Base-by-base conservation (phyloP, 2,888 invertebrate species). In the Meiosimyza decipiens region DNA sequence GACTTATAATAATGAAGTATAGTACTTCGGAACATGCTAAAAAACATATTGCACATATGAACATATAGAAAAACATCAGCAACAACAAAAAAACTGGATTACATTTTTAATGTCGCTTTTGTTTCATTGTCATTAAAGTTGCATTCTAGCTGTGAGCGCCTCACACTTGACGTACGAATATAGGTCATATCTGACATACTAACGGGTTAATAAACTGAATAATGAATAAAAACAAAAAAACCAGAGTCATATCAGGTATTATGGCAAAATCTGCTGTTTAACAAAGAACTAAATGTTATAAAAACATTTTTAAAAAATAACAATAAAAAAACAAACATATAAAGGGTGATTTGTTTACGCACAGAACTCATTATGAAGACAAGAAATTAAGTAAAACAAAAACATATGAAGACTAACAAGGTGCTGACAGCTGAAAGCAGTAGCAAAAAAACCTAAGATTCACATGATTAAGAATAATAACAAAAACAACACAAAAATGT, bases 401-500 rank as follows among this genome's bases (percentile, higher is more conserved):
- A 70, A 70, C 13, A 50, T 55, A 59, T 33, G 51, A 47, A 22
- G 51, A 57, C 57, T 69, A 60, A 16, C 59, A 60, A 49, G 40
- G 13, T 50, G 60, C 60, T 13, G 51, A 59, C 22, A 50, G 51
- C 33, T 7, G 16, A 68, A 16, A 12, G 6, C 28, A 57, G 16
- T 57, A 47, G 51, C 12, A 67, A 50, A 59, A 69, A 51, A 65
- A 40, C 9, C 1, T n/a, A 18, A 55, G 28, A 57, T 22, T n/a
- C 11, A 57, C 55, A 57, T 28, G 57, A 18, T 28, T 57, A 57
- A 40, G 40, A 7, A 40, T 9, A 51, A 52, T 59, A 22, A 51
- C 16, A 63, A 60, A 71, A 65, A 16, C 7, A 64, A 49, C 6
- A 11, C 12, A 51, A 69, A 72, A 71, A 16, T 55, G 51, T 68